Evolutionary conservation across 2,113 vertebrate genomes (phyloP), one percentile per base, ranked within the genome.

Genomic region (Pollachius pollachius): DNA sequence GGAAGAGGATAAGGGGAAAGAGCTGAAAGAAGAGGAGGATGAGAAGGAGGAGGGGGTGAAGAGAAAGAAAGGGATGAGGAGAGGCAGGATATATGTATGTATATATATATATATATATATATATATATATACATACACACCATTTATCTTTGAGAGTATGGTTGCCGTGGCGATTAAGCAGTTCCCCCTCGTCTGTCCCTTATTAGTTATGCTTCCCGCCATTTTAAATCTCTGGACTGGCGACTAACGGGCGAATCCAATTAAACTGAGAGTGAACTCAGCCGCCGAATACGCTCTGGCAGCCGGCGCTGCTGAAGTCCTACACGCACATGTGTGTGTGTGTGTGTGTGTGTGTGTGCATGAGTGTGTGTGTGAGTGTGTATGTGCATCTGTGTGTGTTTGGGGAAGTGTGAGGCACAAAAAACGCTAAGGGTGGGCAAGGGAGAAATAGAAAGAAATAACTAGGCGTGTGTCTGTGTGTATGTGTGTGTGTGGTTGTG

Each of bases 261-360:
- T 75, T 75, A 75, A 69, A 81, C 52, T 27, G 23, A 25, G 52
- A 18, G 25, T 23, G 52, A 34, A 56, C 62, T 61, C 48, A 17
- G 59, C 3, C 13, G 37, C 41, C 11, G 65, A 25, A 52, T 2
- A 7, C 9, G 57, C 19, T 21, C 21, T 25, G 25, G 54, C 66
- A 18, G 8, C n/a, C 59, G 65, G 66, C 27, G 15, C 15, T 7
- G 16, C 21, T 41, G 11, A 41, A 41, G 37, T 23, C 23, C 23
- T 23, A 23, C 23, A 23, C 23, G 23, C 23, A 41, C 37, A 11
- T 41, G 3, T 41, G 54, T 5, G 27, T 21, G 18, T 9, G 59
- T 13, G 59, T 7, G 18, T 7, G 12, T 1, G 4, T 56, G 54
- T 16, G 54, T 48, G 56, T 6, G 30, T 23, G 19, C 1, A 21